Evolutionary conservation across 2,113 vertebrate genomes (phyloP), one percentile per base, ranked within the genome.

Genomic region (Engystomops pustulosus): DNA sequence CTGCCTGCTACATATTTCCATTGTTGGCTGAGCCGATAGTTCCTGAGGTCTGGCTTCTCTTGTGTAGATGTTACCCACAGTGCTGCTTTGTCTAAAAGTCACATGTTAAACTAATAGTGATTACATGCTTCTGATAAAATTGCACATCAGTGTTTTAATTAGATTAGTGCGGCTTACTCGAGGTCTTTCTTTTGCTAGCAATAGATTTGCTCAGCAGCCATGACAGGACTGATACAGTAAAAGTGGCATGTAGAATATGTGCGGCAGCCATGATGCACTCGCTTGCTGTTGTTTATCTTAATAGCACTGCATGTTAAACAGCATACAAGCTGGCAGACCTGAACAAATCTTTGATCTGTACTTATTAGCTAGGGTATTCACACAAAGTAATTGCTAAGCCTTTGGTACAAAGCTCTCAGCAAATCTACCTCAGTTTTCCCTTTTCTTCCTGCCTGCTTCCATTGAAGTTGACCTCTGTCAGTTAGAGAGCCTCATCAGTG

Each of bases 391-490:
- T 91, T 92, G 90, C 89, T 86, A 87, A 91, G 89, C 90, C 88
- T 86, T 91, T 89, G 89, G 87, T 89, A 89, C 89, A 90, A 91
- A 90, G 87, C 87, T 91, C 87, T 92, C 90, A 80, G 91, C 91
- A 93, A 92, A 92, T 93, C 92, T 90, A 91, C 92, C 93, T 94
- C 91, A 91, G 91, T 93, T 91, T 92, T 92, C 91, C 90, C 87
- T 91, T 92, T 92, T 89, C 88, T 90, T 91, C 88, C 88, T 90
- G 89, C 90, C 89, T 91, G 88, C 89, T 91, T 91, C 91, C 89
- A 91, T 88, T 93, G 94, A 94, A 91, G 90, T 92, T 95, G 94
- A 95, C 93, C 94, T 95, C 94, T 94, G 94, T 89, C 93, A 89
- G 91, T 89, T 90, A 89, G 90, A 92, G 92, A 92, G 93, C 92